Evolutionary conservation across 1,140 invertebrate genomes (phyloP), one percentile per base, ranked within the genome.

Genomic region (Pachyrhynchus sulphureomaculatus): DNA sequence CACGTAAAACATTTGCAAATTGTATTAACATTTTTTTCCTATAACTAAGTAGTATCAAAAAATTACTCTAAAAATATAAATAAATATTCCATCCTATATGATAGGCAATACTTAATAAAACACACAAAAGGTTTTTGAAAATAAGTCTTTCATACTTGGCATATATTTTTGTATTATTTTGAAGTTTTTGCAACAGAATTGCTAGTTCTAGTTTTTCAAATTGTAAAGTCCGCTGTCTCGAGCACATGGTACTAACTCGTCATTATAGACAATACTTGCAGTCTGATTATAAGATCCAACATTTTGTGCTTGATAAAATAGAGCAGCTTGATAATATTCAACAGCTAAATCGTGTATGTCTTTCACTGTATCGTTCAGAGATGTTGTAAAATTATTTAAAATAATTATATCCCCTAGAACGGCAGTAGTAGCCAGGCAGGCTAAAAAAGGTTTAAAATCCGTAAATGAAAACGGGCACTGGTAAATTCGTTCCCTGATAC

Each of bases 401-500:
- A 26, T 54, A 8, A 54, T 37, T 15, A 54, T 17, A 9, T 54
- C 52, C 12, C 26, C 24, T 12, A 54, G 8, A 8, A 54, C 52
- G 0, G 52, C 36, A 1, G 23, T 21, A 0, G 15, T 9, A 6
- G 52, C 29, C 0, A 54, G 52, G n/a, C 52, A 54, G 17, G 24
- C 1, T 12, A 41, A 54, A 26, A 54, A 54, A 1, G 52, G 52
- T 1, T 13, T 5, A 29, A 41, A 54, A 26, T 42, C 37, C n/a
- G 52, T 54, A 20, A 42, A 54, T 8, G 34, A 37, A 13, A 54
- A 54, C 1, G 52, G 52, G 9, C 52, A 54, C 12, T 41, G 32
- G 52, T 54, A 54, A 12, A 54, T 54, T 29, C 52, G 24, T 18
- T 54, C 39, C 15, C 52, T n/a, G 13, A 54, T 42, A 8, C 36